Conservation (phyloP, 2,888 invertebrate species). For the Strigamia maritima region DNA sequence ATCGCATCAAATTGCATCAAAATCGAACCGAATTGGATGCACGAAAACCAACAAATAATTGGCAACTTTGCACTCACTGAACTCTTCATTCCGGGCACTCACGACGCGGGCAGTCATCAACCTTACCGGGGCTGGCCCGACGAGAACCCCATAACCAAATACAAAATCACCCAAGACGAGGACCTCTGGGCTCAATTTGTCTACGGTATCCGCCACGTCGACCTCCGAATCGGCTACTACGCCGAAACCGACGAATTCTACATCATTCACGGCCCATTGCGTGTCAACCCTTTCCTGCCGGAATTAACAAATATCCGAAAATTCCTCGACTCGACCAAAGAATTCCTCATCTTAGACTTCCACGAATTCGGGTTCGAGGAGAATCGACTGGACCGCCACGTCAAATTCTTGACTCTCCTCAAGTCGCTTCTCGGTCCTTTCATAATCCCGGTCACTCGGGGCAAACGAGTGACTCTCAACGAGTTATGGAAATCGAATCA, state of each 20-base stretch:
- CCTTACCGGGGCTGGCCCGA: conserved; percentile 25
- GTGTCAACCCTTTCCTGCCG: conserved; percentile 64
- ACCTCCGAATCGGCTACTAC: conserved; percentile 73
- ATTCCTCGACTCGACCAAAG: conserved; percentile 47
- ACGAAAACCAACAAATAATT: conserved; percentile 40
- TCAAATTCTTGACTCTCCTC: conserved; percentile 59
- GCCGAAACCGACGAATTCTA: conserved; percentile 57
- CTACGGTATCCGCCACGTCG: conserved; percentile 76
- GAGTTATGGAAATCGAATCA: conserved; percentile 60
- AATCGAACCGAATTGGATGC: conserved; percentile 43
- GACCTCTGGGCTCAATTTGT: conserved; percentile 77
- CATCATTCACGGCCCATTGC: conserved; percentile 69
- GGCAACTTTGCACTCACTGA: not conserved
- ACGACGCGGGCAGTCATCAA: conserved; percentile 44
- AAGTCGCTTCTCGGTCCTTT: conserved; percentile 60
- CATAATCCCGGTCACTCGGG: conserved; percentile 57
- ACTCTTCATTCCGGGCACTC: conserved; percentile 41
- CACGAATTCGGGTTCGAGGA: conserved; percentile 68
- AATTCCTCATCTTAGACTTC: conserved; percentile 68
- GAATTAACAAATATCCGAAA: conserved; percentile 52
- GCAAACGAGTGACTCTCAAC: conserved; percentile 59
- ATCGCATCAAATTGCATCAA: conserved; percentile 41
- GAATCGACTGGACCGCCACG: conserved; percentile 54
- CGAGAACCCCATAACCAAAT: conserved; percentile 40
- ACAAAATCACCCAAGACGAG: conserved; percentile 62